phyloP scores from a whole-genome alignment of 2,113 vertebrate species.

The Euleptes europaea region DNA sequence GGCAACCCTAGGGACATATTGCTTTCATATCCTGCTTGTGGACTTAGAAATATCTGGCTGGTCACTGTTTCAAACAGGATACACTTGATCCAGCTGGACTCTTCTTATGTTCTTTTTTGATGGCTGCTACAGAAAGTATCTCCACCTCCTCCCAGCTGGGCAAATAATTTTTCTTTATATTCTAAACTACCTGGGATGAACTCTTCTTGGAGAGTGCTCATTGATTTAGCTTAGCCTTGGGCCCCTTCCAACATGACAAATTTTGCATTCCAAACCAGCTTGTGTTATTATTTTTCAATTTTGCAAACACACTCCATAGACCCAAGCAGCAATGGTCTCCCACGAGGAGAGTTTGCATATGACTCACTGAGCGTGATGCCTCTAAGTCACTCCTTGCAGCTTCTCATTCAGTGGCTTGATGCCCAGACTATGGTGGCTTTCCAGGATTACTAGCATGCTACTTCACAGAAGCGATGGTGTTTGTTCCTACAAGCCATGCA shows the following conservation, averaged over 20 bases:
- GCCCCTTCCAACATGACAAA: neutral
- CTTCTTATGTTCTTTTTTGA: neutral
- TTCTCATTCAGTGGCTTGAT: neutral
- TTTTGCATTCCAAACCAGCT: neutral
- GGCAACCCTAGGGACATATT: too few relatives aligned
- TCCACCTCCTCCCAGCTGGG: neutral
- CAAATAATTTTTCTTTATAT: neutral
- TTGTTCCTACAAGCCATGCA: accelerated
- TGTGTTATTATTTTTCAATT: slow-evolving; percentile 12
- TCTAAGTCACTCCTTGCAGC: neutral
- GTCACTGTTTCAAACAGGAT: neutral
- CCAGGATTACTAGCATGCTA: slow-evolving; percentile 8
- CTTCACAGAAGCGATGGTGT: slow-evolving; percentile 2
- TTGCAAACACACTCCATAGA: slow-evolving; percentile 2
- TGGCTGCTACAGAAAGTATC: neutral
- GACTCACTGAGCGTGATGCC: accelerated
- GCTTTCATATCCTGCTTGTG: neutral
- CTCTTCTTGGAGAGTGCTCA: neutral
- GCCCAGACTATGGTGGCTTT: neutral
- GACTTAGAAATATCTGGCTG: too few relatives aligned
- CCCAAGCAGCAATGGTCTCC: neutral
- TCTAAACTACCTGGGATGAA: neutral
- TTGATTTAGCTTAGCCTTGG: neutral
- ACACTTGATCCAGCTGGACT: neutral
- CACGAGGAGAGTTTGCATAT: neutral